These are phyloP conservation scores for Brachylomia viminalis DNA, from an alignment of 2,888 invertebrate genomes.

Conservation along the genomic window DNA sequence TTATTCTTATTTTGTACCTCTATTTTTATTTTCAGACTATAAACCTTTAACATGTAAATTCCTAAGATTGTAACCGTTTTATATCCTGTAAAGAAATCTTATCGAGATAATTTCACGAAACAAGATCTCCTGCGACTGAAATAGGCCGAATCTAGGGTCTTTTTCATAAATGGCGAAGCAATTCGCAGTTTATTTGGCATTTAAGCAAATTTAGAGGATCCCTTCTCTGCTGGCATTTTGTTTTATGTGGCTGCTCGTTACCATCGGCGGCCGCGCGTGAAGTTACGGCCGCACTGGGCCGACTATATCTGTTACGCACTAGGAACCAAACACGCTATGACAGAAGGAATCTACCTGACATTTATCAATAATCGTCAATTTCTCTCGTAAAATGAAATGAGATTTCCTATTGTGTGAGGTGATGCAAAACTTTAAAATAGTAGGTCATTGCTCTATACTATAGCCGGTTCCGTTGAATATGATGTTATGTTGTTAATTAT, in stretches of 20 bases:
- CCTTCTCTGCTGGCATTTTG: conserved; percentile 89
- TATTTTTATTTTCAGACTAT: conserved; percentile 11
- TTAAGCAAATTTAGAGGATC: conserved; percentile 89
- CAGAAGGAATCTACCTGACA: neutral
- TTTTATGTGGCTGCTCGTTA: conserved; percentile 90
- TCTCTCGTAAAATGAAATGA: neutral
- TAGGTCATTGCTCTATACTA: too few species aligned
- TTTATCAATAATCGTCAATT: neutral
- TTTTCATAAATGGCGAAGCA: conserved; percentile 88
- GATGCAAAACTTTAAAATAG: neutral
- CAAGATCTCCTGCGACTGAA: conserved; percentile 60
- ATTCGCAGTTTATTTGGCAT: conserved; percentile 90
- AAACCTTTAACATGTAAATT: conserved; percentile 47
- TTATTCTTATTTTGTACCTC: conserved; percentile 9
- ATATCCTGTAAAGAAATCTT: conserved; percentile 47
- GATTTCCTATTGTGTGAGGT: neutral
- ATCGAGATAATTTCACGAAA: conserved; percentile 58
- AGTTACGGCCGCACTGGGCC: conserved; percentile 88
- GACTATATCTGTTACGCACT: conserved; percentile 70
- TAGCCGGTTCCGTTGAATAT: neutral
- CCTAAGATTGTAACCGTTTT: conserved; percentile 39
- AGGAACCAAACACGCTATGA: conserved; percentile 51
- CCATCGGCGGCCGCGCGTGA: conserved; percentile 89
- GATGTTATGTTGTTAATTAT: neutral
- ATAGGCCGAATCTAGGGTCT: conserved; percentile 74